Evolutionary conservation across 2,888 invertebrate species (phyloP).

Genomic region (Standfussiana lucernea): DNA sequence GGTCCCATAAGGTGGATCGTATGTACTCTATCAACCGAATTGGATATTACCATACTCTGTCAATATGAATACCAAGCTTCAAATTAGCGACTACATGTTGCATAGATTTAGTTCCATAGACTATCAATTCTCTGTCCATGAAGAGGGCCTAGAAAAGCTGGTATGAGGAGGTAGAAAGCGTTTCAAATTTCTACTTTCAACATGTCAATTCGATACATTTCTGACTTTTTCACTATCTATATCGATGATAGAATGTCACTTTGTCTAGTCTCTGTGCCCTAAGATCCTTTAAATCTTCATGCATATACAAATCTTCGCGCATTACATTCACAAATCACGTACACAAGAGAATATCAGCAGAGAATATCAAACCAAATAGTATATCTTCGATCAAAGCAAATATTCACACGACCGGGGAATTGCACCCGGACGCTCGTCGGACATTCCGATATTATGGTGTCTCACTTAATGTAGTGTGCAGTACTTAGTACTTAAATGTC

Average conservation of each 20-base stretch:
- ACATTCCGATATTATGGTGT: constrained; percentile 38
- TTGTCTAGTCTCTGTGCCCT: not conserved
- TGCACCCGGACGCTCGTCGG: constrained; percentile 34
- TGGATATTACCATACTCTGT: too few species aligned
- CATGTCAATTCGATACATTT: not conserved
- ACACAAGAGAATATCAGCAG: constrained; percentile 24
- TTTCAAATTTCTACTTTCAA: not conserved
- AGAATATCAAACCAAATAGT: constrained; percentile 25
- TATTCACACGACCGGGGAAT: constrained; percentile 13
- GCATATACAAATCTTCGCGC: too few species aligned
- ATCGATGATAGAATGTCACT: not conserved
- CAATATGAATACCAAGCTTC: not conserved
- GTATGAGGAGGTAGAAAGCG: not conserved
- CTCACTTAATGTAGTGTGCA: constrained; percentile 20
- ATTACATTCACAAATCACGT: constrained; percentile 20
- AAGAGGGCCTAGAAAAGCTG: not conserved
- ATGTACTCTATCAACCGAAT: not conserved
- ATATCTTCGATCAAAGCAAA: constrained; percentile 32
- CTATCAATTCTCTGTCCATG: not conserved
- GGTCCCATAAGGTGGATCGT: not conserved
- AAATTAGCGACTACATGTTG: not conserved
- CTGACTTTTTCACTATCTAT: not conserved
- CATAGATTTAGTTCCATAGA: not conserved
- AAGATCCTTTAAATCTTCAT: constrained; percentile 6
- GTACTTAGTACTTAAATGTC: constrained; percentile 33